Evolutionary conservation across 2,888 invertebrate genomes (phyloP), one percentile per base, ranked within the genome.

Genomic region (Macropis europaea): DNA sequence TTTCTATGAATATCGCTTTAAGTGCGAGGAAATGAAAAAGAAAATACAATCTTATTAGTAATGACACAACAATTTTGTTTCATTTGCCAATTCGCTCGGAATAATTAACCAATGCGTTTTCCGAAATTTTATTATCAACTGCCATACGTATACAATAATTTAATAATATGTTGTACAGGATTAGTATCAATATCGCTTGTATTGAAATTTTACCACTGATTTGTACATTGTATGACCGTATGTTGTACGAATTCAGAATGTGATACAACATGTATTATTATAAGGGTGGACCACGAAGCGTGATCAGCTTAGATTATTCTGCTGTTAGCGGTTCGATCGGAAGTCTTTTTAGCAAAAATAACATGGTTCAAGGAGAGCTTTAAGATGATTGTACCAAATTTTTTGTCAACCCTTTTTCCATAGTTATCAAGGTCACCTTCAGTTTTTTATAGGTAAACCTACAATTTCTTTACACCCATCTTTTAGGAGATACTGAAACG

Each of bases 111-210:
- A 28, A 47, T 30, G 32, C 24, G 60, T 76, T 15, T 53, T 53
- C 19, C 15, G 30, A 64, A 68, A 22, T 68, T 84, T 82, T 82
- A 80, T 82, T 75, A 80, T 73, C 69, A 79, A 81, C 71, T 61
- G 56, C 67, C 66, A 74, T 73, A 61, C 63, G 50, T 76, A 66
- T 83, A 82, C 67, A 74, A 80, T 72, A 74, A 73, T 69, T 76
- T 78, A 76, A 63, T 66, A 62, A 63, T 69, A 74, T 59, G 61
- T 68, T 53, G 45, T 60, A 70, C 43, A 38, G 38, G 38, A 60
- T 56, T 52, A 52, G 36, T 30, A 32, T 61, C 28, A 43, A 64
- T 59, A 45, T 40, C 42, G 30, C 32, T 57, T 42, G 47, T 38
- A 64, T 36, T 22, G 34, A 76, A 70, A 66, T 74, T 75, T 76